These are phyloP conservation scores for Gastrophryne carolinensis DNA, from an alignment of 2,797 vertebrate species.

Conservation along the genomic window DNA sequence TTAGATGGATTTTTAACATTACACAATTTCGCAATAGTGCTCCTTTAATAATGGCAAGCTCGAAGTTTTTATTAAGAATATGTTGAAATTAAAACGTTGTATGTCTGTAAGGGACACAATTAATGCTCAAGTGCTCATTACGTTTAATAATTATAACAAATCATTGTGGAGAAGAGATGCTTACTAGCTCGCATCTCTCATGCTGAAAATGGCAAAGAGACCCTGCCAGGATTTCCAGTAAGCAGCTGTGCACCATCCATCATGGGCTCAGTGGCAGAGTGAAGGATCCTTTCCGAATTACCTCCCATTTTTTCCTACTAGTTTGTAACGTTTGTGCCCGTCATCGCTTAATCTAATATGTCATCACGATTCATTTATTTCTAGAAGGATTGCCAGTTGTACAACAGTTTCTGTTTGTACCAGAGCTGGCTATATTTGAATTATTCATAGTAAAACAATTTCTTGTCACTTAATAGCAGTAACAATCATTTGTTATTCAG, in stretches of 20 bases:
- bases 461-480: slow-evolving; percentile 7
- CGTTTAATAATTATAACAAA: slow-evolving; percentile 33
- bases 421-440: neutral
- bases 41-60: too few species aligned
- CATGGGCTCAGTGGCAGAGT: slow-evolving; percentile 3
- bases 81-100: too few species aligned
- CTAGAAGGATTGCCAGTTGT: neutral
- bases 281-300: slow-evolving; percentile 15
- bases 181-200: slow-evolving; percentile 15
- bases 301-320: slow-evolving; percentile 11
- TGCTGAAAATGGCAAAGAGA: neutral
- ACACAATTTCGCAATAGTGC: too few species aligned
- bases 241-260: slow-evolving; percentile 30
- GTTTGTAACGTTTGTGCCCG: slow-evolving; percentile 35
- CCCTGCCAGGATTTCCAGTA: slow-evolving; percentile 2
- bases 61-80: too few species aligned
- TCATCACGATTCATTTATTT: slow-evolving; percentile 40
- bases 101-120: neutral
- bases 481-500: slow-evolving; percentile 22
- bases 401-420: slow-evolving; percentile 1
- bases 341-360: slow-evolving; percentile 38
- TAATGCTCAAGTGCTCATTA: neutral
- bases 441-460: slow-evolving; percentile 3
- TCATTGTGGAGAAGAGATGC: slow-evolving; percentile 1
- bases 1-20: too few species aligned